Evolutionary conservation across 2,113 vertebrate species (phyloP), one percentile per base, ranked within the genome.

Genomic region (Aegotheles bennettii): DNA sequence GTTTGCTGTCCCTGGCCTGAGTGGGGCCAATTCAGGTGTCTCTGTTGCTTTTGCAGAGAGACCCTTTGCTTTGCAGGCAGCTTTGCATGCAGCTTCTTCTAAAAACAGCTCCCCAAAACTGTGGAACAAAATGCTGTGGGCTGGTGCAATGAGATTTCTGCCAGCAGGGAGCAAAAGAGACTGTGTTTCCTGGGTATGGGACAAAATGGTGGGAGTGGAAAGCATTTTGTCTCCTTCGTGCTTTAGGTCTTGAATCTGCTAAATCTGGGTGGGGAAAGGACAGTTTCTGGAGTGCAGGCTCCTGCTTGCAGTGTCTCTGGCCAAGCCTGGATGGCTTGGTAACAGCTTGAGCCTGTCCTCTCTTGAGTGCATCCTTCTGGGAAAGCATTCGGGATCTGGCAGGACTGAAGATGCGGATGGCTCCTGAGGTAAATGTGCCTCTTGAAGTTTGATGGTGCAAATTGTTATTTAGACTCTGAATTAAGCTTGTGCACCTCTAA

Each of bases 11-110:
- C 64, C n/a, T 51, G 16, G 26, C 56, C 38, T 10, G 8, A 29
- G 33, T 0, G 1, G 51, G 19, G 20, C 35, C 7, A 4, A 3
- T 68, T 60, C 4, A 7, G 16, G 14, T 38, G 6, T 36, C 24
- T 68, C 26, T 35, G 11, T 5, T 60, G 61, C 45, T 61, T 76
- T 89, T 68, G 6, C 13, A 5, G 51, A 35, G 40, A 59, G 5
- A 15, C 4, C 1, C 3, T 84, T 56, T 74, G 13, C 43, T 91
- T 54, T 35, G 2, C 36, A 80, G 50, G 17, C 48, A 70, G 54
- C 45, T 94, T 79, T 83, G 13, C 2, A 1, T 9, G 28, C 2
- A 10, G 2, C 7, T 80, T n/a, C 28, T 57, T 83, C 38, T 14
- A 35, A 13, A 31, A 84, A 13, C 16, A 11, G 33, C 56, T 79